Evolutionary conservation across 2,888 invertebrate genomes (phyloP).

Genomic region (Mylabris sibirica): DNA sequence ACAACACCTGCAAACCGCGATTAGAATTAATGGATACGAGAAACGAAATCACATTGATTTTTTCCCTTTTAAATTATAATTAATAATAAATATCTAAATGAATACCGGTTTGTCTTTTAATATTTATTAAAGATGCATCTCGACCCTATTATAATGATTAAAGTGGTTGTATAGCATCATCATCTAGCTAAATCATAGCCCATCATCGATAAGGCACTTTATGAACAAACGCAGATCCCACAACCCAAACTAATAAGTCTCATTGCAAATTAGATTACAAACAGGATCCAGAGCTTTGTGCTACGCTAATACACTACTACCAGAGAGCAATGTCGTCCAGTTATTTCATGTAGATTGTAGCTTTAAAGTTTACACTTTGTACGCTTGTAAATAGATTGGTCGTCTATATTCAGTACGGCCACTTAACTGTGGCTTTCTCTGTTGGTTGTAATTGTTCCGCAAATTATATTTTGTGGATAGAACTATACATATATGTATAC

Average conservation of each 20-base stretch:
- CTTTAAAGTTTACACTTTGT: constrained; percentile 45
- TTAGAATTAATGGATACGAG: neutral
- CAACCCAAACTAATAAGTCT: constrained; percentile 62
- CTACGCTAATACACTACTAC: constrained; percentile 58
- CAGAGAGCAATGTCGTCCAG: constrained; percentile 57
- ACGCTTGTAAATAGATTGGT: constrained; percentile 43
- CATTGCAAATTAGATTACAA: constrained; percentile 61
- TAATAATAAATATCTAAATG: too few relatives aligned
- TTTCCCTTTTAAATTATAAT: too few relatives aligned
- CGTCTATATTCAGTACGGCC: constrained; percentile 51
- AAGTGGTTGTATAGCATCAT: neutral
- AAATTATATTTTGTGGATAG: constrained; percentile 60
- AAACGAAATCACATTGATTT: neutral
- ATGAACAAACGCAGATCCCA: constrained; percentile 55
- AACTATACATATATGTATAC: constrained; percentile 47
- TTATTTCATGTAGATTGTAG: constrained; percentile 32
- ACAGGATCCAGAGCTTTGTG: constrained; percentile 59
- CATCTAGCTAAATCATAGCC: constrained; percentile 50
- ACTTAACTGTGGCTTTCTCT: constrained; percentile 61
- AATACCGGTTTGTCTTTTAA: too few relatives aligned
- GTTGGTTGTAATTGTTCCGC: constrained; percentile 60
- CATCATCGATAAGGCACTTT: constrained; percentile 53
- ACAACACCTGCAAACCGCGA: constrained; percentile 4
- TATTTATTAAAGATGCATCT: neutral
- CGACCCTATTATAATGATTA: constrained; percentile 27